Conservation (phyloP, 1,140 invertebrate species). For the Drosophila paulistorum region DNA sequence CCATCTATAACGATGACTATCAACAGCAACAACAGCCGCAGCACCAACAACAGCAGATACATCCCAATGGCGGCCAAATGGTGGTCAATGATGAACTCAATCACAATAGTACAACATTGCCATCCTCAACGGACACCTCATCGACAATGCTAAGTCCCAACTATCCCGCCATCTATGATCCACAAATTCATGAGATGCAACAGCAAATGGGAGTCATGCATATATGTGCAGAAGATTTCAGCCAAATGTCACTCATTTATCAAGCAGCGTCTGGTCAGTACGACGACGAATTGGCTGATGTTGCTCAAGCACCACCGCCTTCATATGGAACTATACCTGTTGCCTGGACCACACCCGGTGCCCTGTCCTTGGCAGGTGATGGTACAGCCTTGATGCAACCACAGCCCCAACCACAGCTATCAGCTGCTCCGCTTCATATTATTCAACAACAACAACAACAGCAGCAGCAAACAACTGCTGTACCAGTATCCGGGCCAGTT, state of each 20-base stretch:
- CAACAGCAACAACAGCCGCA: constrained; percentile 50
- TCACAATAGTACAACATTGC: constrained; percentile 69
- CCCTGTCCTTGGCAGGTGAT: not conserved
- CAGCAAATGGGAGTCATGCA: constrained; percentile 80
- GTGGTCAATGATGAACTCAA: constrained; percentile 70
- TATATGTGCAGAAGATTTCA: constrained; percentile 66
- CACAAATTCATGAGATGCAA: constrained; percentile 75
- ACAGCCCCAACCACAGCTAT: constrained; percentile 28
- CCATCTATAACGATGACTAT: constrained; percentile 73
- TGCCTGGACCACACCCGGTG: constrained; percentile 45
- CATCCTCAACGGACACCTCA: constrained; percentile 64
- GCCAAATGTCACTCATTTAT: constrained; percentile 68
- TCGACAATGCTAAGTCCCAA: constrained; percentile 78
- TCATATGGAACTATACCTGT: constrained; percentile 58
- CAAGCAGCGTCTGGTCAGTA: constrained; percentile 60
- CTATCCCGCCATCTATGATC: constrained; percentile 71
- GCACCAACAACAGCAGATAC: constrained; percentile 40
- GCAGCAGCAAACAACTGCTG: constrained; percentile 40
- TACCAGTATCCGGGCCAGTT: constrained; percentile 31
- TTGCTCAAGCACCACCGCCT: constrained; percentile 30
- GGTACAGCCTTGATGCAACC: not conserved
- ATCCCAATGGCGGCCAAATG: constrained; percentile 41
- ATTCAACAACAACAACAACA: constrained; percentile 21
- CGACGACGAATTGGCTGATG: constrained; percentile 65
- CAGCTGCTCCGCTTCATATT: constrained; percentile 22